Evolutionary conservation across 2,797 vertebrate genomes (phyloP), one percentile per base, ranked within the genome.

Genomic region (Cheracebus regulus): DNA sequence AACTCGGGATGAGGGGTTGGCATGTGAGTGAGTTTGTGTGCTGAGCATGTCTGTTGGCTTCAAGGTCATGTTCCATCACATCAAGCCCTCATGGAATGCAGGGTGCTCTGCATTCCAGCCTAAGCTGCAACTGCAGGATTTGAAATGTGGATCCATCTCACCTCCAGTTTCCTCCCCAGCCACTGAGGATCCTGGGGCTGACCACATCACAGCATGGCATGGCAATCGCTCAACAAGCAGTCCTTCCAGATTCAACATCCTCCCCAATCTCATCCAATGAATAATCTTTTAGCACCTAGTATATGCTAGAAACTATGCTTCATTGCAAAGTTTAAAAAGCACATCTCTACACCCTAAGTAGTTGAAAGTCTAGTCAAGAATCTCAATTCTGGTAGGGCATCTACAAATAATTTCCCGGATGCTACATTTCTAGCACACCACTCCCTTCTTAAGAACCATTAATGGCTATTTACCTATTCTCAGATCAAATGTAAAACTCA

Each of bases 61-160:
- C 76, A 98, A 98, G 94, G 90, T 96, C 97, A 97, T 97, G 97
- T 97, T 46, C 0, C 96, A 87, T 92, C 19, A 44, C 78, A 97
- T 98, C 94, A 97, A 98, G 98, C 78, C 96, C 55, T 96, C n/a
- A 0, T 14, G 26, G 88, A 79, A 98, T 93, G 80, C 70, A 96
- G 76, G 90, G 79, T 46, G 88, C 75, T 94, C 95, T 97, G 96
- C 52, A 50, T 76, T 64, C 70, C 52, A 67, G 57, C 58, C 93
- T 95, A 98, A 96, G 57, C 90, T 97, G 92, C 79, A 22, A 33
- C 26, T 61, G 67, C 2, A 78, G 26, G 48, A 82, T 41, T 9
- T 72, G 52, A 96, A 67, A 76, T 26, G 19, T 46, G 15, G 86
- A 58, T 7, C 17, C 28, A 88, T 20, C 36, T 76, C 48, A 48